Conservation (phyloP, 2,888 invertebrate species). For the Drosophila fulvimacula region DNA sequence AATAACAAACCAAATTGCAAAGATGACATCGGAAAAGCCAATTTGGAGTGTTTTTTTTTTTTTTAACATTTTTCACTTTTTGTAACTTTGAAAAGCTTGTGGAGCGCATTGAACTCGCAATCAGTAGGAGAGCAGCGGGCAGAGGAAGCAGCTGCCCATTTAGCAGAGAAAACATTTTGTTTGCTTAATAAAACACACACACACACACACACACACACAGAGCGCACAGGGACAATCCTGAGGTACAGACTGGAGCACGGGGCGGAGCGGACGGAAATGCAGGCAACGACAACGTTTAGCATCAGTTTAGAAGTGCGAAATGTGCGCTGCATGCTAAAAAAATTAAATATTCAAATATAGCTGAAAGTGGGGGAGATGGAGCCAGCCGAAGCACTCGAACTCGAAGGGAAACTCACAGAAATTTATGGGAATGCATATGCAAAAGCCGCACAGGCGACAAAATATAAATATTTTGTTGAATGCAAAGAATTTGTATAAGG, state of each 20-base stretch:
- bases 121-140: slow-evolving; percentile 35
- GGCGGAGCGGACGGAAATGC: slow-evolving; percentile 9
- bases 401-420: slow-evolving; percentile 38
- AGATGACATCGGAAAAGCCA: slow-evolving; percentile 47
- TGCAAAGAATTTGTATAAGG: neutral
- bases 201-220: neutral
- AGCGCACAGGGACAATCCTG: slow-evolving; percentile 8
- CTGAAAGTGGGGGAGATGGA: neutral
- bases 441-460: slow-evolving; percentile 47
- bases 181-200: slow-evolving; percentile 56
- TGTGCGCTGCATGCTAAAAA: slow-evolving; percentile 73
- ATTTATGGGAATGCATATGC: slow-evolving; percentile 47
- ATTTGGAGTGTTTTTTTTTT: slow-evolving; percentile 32
- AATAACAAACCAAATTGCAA: slow-evolving; percentile 35
- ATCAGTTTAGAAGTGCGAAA: slow-evolving; percentile 71
- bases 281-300: slow-evolving; percentile 58
- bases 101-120: slow-evolving; percentile 72
- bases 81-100: slow-evolving; percentile 12
- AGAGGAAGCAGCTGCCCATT: slow-evolving; percentile 39
- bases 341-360: slow-evolving; percentile 78
- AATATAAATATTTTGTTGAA: slow-evolving; percentile 18
- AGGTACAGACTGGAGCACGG: neutral
- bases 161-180: slow-evolving; percentile 67
- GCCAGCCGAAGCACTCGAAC: slow-evolving; percentile 59
- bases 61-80: neutral